Evolutionary conservation across 2,888 invertebrate species (phyloP), one percentile per base, ranked within the genome.

Genomic region (Euplagia quadripunctaria): DNA sequence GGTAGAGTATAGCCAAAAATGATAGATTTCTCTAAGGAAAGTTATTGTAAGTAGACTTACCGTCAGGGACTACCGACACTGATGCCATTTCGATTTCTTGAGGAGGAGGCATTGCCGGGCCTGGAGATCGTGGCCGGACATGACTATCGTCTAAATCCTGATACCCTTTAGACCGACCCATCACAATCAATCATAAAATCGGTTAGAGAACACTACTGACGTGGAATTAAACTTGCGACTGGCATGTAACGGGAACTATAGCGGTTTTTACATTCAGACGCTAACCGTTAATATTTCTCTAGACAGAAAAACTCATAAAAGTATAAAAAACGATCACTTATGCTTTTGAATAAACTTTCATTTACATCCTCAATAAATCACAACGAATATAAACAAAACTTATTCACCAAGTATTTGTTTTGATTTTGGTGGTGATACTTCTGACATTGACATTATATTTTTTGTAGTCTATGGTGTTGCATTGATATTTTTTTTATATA

Each of bases 31-130:
- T 31, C 6, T 51, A 17, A 41, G 3, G 31, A 31, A 51, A 42
- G 12, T 42, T 42, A 12, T 42, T 12, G 8, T 42, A 61, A 49
- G 41, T 65, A 20, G 31, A 76, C 87, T 72, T 96, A 98, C 98
- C 98, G 94, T 98, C 98, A 79, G 98, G 98, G 46, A 98, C 97
- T 49, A 98, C 98, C 9, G 97, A 97, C 49, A 98, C 97, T 6
- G 98, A 97, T 75, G 97, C 97, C 97, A 98, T 97, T 96, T 98
- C 98, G 83, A 98, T 97, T 89, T 97, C 97, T 87, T 97, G 97
- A 0, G 97, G 96, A n/a, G 95, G 95, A 69, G 96, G 96, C 88
- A 96, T 96, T n/a, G 95, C 90, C 20, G 93, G 86, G 77, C 88
- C 93, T 79, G 88, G 91, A 61, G 90, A 87, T 64, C 92, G 86